These are phyloP conservation scores for Alca torda DNA, from an alignment of 2,797 vertebrate species.

Conservation along the genomic window DNA sequence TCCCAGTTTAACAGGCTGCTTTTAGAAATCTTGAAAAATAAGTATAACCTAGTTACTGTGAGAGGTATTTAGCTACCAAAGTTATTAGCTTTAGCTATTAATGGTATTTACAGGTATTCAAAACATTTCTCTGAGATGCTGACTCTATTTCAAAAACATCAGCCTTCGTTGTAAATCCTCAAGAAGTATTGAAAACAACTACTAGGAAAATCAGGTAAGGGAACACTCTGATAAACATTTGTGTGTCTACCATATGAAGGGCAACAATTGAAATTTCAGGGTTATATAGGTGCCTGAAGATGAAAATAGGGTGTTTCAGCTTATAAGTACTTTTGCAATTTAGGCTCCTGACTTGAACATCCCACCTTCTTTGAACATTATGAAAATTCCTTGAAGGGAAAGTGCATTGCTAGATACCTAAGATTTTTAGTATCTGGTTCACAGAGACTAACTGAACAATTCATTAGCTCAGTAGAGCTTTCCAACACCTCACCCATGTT, in stretches of 20 bases:
- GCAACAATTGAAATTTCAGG: neutral
- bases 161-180: neutral
- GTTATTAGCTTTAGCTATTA: neutral
- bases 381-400: neutral
- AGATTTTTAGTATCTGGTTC: neutral
- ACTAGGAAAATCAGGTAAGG: neutral
- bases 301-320: neutral
- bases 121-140: neutral
- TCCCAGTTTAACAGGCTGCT: neutral
- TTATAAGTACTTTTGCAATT: neutral
- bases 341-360: neutral
- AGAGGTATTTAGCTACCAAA: neutral
- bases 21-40: neutral
- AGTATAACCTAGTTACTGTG: neutral
- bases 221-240: neutral
- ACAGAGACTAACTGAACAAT: neutral
- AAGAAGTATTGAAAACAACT: neutral
- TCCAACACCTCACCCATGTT: neutral
- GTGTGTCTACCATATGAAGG: fast-evolving
- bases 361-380: neutral
- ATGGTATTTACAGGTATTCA: neutral
- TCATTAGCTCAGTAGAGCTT: neutral
- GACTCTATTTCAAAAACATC: neutral
- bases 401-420: neutral
- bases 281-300: neutral